Evolutionary conservation across 1,140 invertebrate genomes (phyloP).

Genomic region (Brachionus calyciflorus): DNA sequence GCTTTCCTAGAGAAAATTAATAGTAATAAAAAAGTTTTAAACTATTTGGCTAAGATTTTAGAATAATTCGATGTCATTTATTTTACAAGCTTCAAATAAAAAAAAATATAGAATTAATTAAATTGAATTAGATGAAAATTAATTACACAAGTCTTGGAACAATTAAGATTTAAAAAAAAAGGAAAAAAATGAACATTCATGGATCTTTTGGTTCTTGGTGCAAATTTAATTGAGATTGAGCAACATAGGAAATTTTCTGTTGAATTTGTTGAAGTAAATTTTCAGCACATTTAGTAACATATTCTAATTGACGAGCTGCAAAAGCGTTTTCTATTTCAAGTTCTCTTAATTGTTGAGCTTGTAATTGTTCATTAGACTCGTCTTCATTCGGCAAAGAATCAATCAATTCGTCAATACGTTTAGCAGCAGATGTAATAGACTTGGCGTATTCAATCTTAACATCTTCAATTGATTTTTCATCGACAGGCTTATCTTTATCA

Average conservation of each 20-base stretch:
- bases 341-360: conserved; percentile 40
- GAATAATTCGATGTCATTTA: too few relatives aligned
- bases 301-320: conserved; percentile 28
- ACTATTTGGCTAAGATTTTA: too few relatives aligned
- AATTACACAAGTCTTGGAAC: too few relatives aligned
- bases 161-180: neutral
- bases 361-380: conserved; percentile 40
- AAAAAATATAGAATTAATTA: too few relatives aligned
- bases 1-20: too few relatives aligned
- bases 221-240: conserved; percentile 18
- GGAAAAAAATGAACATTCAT: neutral
- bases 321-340: conserved; percentile 26
- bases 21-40: too few relatives aligned
- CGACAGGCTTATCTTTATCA: conserved; percentile 12
- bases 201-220: conserved; percentile 26
- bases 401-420: conserved; percentile 32
- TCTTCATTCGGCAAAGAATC: conserved; percentile 46
- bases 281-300: conserved; percentile 31
- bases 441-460: conserved; percentile 11
- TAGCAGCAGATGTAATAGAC: conserved; percentile 26
- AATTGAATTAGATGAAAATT: too few relatives aligned
- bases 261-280: conserved; percentile 45
- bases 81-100: too few relatives aligned
- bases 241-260: conserved; percentile 18
- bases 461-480: conserved; percentile 46